A percentile compares a stretch with the other conserved stretches of the same genome.
Conservation (phyloP, 1,140 invertebrate species). For the Triops cancriformis region DNA sequence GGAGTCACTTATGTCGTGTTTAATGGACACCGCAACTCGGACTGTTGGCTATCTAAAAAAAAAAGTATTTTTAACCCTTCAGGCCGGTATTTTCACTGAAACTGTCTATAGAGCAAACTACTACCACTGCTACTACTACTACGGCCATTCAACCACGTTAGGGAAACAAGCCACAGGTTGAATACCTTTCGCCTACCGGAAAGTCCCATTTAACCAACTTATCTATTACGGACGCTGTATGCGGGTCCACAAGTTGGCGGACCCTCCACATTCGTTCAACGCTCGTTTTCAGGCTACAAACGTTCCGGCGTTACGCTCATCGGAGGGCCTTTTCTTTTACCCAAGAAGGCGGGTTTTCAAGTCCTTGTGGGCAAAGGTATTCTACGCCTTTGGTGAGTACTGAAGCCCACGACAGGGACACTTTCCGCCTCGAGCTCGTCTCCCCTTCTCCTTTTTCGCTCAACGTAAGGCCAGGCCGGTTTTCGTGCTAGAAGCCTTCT, state of each 20-base stretch:
- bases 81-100: not conserved
- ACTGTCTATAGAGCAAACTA: not conserved
- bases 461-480: not conserved
- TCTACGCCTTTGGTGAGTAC: not conserved
- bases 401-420: not conserved
- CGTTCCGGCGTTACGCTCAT: not conserved
- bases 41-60: too few relatives aligned
- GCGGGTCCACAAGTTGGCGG: not conserved
- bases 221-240: not conserved
- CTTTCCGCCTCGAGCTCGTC: slow-evolving; percentile 11
- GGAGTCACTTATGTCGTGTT: too few relatives aligned
- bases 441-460: not conserved
- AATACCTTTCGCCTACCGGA: not conserved
- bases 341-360: not conserved
- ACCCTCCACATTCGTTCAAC: too few relatives aligned
- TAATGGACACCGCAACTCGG: too few relatives aligned
- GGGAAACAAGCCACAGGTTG: not conserved
- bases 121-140: not conserved
- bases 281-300: not conserved
- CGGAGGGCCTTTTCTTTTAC: not conserved
- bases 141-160: slow-evolving; percentile 1
- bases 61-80: too few relatives aligned
- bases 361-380: not conserved
- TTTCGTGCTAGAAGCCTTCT: slow-evolving; percentile 9
- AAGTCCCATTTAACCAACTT: not conserved